Percentiles rank a stretch among this genome's conserved stretches.
phyloP scores from a whole-genome alignment of 1,140 invertebrate species.

The Ditylenchus dipsaci region DNA sequence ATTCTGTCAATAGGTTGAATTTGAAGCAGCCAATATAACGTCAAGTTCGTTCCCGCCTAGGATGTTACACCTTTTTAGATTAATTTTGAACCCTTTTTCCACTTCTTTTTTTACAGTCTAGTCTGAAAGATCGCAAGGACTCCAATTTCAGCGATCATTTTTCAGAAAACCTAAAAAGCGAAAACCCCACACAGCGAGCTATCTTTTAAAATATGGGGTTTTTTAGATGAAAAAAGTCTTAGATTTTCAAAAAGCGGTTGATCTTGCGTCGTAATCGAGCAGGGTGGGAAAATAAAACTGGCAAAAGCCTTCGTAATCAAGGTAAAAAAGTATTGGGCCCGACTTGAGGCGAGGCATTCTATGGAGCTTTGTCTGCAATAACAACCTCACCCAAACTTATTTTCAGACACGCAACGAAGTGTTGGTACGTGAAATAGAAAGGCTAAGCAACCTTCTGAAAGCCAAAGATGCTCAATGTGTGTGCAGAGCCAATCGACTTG shows the following conservation, averaged over 20 bases:
- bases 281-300: too few species aligned
- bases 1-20: neutral
- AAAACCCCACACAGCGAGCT: too few species aligned
- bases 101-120: too few species aligned
- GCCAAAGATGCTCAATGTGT: slow-evolving; percentile 35
- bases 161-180: too few species aligned
- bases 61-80: too few species aligned
- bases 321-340: neutral
- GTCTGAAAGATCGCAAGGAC: neutral
- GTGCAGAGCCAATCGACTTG: slow-evolving; percentile 30
- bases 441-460: slow-evolving; percentile 40
- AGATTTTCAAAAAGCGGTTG: too few species aligned
- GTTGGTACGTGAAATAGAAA: slow-evolving; percentile 39
- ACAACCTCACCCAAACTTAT: slow-evolving; percentile 9
- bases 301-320: neutral
- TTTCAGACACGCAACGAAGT: slow-evolving; percentile 48
- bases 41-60: neutral
- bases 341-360: neutral
- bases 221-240: too few species aligned
- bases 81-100: too few species aligned
- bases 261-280: too few species aligned
- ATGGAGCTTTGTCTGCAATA: slow-evolving; percentile 10
- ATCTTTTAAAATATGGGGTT: too few species aligned
- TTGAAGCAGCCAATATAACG: neutral
- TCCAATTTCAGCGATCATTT: too few species aligned